Conservation (phyloP, 2,113 vertebrate genomes). For the Spea multiplicata region DNA sequence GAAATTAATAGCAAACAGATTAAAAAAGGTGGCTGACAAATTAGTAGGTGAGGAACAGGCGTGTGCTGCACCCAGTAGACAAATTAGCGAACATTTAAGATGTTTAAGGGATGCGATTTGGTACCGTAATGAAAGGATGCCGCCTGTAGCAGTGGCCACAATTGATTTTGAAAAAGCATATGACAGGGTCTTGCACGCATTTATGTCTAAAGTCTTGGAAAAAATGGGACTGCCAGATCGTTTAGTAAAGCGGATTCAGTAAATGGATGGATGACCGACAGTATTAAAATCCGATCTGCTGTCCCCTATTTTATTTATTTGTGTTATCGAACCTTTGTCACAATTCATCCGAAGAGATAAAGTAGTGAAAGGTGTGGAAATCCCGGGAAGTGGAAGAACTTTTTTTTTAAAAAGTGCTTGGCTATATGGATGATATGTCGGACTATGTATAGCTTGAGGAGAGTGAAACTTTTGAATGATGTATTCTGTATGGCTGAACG, state of each 20-base stretch:
- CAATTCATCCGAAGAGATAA: not conserved
- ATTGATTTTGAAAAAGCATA: constrained; percentile 5
- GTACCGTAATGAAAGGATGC: not conserved
- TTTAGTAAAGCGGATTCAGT: not conserved
- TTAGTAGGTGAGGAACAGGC: too few relatives aligned
- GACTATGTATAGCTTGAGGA: not conserved
- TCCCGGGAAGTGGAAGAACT: not conserved
- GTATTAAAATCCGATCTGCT: not conserved
- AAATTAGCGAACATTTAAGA: too few relatives aligned
- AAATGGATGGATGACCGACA: not conserved
- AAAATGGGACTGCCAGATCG: not conserved
- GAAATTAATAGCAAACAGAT: not conserved
- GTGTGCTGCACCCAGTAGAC: too few relatives aligned
- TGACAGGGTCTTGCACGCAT: not conserved
- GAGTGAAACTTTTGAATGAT: not conserved
- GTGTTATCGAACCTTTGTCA: not conserved
- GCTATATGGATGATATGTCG: constrained; percentile 9
- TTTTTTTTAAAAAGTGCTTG: not conserved
- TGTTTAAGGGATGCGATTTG: not conserved
- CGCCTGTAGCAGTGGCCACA: not conserved
- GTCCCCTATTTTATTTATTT: not conserved
- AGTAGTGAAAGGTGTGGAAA: not conserved
- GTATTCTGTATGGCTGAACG: not conserved
- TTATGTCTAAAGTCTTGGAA: not conserved
- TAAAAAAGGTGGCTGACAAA: not conserved